Base-by-base conservation (phyloP, 2,888 invertebrate genomes). In the Bursaphelenchus okinawaensis region DNA sequence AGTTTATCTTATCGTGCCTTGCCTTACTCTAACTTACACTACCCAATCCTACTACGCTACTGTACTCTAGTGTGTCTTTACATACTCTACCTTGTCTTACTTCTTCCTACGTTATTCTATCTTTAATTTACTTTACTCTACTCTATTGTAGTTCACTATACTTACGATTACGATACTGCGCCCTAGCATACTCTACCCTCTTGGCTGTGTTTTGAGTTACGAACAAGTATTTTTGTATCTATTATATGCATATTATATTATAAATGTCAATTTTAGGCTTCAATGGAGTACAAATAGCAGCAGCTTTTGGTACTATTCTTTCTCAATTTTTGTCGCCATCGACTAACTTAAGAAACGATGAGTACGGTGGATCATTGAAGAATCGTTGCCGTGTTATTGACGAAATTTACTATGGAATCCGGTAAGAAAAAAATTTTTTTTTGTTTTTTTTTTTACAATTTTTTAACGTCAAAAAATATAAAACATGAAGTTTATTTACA, bases 261-360 rank as follows among this genome's bases (percentile, higher is more conserved):
- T 23, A 66, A n/a, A 22, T 4, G 8, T 64, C n/a, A 26, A 24
- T 24, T 61, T 26, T 27, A 59, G 74, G 77, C 2, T 77, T 76
- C 56, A 73, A 76, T 52, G 76, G 77, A 12, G 65, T 76, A 28
- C 68, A 77, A 52, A 63, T 77, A 0, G 73, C 75, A 40, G 74
- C 61, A 16, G 77, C 77, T 1, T 75, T 76, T 56, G 77, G 77
- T 40, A 75, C 74, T 31, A 66, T 77, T 3, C 61, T 77, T 7
- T 68, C 77, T 7, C 77, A 77, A 55, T 77, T 77, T 56, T 65
- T 68, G 4, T 75, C 75, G 9, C 74, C 74, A 6, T 71, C 76
- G 2, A 77, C 76, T 4, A 76, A 76, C 62, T 68, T 69, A 40
- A 68, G 77, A 52, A 77, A 69, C 24, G 77, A 77, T 62, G 58